Percentiles rank a stretch among this genome's conserved stretches.
These are phyloP conservation scores for Coelopa frigida DNA, from an alignment of 1,140 invertebrate genomes.

Conservation along the genomic window DNA sequence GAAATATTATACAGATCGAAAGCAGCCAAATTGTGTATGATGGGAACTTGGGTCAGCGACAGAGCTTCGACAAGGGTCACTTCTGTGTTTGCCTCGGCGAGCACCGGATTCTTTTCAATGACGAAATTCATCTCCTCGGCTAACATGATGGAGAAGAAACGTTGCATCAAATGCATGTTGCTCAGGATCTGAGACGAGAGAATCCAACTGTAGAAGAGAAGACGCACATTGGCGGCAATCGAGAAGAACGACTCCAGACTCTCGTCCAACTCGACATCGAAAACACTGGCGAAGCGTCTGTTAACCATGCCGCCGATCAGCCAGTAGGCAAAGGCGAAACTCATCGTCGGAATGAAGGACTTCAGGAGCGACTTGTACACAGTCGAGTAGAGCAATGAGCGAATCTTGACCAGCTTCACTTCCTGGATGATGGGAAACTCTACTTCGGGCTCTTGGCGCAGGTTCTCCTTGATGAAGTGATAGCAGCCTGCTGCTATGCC, in stretches of 20 bases:
- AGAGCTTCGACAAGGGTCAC: slow-evolving; percentile 53
- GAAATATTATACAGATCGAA: slow-evolving; percentile 59
- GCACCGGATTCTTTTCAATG: slow-evolving; percentile 41
- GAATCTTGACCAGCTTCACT: slow-evolving; percentile 57
- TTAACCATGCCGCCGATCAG: slow-evolving; percentile 19
- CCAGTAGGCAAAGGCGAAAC: slow-evolving; percentile 45
- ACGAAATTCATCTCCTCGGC: slow-evolving; percentile 59
- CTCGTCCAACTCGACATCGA: slow-evolving; percentile 26
- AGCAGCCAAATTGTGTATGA: slow-evolving; percentile 63
- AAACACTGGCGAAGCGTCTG: slow-evolving; percentile 17
- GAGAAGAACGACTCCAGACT: slow-evolving; percentile 22
- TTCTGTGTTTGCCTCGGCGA: slow-evolving; percentile 11
- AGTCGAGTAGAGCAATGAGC: slow-evolving; percentile 49
- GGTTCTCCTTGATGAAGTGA: slow-evolving; percentile 54
- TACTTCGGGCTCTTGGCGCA: slow-evolving; percentile 50
- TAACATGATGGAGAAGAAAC: slow-evolving; percentile 60
- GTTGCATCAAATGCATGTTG: slow-evolving; percentile 59
- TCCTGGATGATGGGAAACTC: slow-evolving; percentile 62
- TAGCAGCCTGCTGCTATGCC: slow-evolving; percentile 63
- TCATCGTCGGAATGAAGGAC: slow-evolving; percentile 54
- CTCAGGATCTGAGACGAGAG: slow-evolving; percentile 60
- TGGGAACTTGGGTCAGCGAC: slow-evolving; percentile 49
- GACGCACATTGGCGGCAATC: slow-evolving; percentile 21
- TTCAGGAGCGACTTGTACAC: slow-evolving; percentile 51
- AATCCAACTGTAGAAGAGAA: slow-evolving; percentile 60